Evolutionary conservation across 2,888 invertebrate genomes (phyloP).

Genomic region (Mantis religiosa): DNA sequence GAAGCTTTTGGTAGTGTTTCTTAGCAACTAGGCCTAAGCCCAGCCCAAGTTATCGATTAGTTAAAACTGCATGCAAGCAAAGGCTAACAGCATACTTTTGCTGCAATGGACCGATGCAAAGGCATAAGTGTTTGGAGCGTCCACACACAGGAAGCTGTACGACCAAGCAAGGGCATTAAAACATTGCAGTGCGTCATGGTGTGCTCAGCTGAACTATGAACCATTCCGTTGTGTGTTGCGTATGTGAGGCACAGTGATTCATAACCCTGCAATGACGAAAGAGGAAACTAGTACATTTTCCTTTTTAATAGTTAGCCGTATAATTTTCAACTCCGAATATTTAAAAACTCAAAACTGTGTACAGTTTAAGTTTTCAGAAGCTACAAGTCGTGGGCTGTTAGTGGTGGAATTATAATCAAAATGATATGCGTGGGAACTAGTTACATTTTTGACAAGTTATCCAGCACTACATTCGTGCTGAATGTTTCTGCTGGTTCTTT

Average conservation of each 20-base stretch:
- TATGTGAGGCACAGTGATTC: neutral
- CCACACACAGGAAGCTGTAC: neutral
- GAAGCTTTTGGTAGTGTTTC: conserved; percentile 15
- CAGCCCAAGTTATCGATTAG: conserved; percentile 25
- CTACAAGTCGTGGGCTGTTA: neutral
- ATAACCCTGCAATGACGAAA: neutral
- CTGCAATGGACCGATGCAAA: conserved; percentile 20
- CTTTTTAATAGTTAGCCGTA: neutral
- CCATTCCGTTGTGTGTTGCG: neutral
- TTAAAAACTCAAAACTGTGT: neutral
- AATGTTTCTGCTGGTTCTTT: neutral
- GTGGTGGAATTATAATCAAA: neutral
- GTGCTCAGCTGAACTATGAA: neutral
- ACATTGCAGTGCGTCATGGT: neutral
- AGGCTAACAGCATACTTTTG: conserved; percentile 8
- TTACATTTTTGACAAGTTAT: neutral
- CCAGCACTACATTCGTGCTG: neutral
- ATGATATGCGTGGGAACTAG: neutral
- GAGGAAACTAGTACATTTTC: neutral
- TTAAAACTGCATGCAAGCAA: conserved; percentile 23
- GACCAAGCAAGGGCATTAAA: neutral
- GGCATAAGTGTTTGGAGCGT: neutral
- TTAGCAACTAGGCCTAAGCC: conserved; percentile 16
- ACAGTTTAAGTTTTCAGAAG: neutral
- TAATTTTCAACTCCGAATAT: neutral